Evolutionary conservation across 2,888 invertebrate species (phyloP).

Genomic region (Polyommatus icarus): DNA sequence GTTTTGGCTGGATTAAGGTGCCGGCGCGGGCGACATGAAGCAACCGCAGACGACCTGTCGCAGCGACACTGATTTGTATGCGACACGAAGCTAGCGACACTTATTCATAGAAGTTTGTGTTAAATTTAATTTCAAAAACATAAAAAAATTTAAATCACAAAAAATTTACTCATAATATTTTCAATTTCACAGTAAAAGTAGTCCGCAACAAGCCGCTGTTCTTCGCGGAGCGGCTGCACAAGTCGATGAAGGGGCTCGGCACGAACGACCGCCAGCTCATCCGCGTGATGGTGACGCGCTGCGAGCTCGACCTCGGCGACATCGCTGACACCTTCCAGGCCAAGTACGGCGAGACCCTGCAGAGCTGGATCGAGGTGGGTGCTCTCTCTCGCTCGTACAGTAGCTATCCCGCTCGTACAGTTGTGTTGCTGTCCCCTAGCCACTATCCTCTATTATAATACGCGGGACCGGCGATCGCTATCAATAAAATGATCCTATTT

Average conservation of each 20-base stretch:
- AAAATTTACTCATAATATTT: background rate
- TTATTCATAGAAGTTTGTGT: no score
- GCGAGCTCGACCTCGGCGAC: constrained; percentile 91
- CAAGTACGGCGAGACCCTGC: constrained; percentile 87
- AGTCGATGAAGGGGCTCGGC: constrained; percentile 94
- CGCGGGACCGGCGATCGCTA: no score
- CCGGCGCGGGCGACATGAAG: no score
- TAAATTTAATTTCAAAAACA: background rate
- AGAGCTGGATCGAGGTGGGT: constrained; percentile 87
- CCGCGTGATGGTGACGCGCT: constrained; percentile 90
- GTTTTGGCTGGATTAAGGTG: no score
- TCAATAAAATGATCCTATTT: no score
- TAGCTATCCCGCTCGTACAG: background rate
- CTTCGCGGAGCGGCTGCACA: constrained; percentile 92
- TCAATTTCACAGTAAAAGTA: constrained; percentile 82
- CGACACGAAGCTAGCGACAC: no score
- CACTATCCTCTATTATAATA: no score
- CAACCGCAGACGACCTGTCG: no score
- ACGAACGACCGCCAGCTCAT: constrained; percentile 93
- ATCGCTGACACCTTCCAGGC: constrained; percentile 89
- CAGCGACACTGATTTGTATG: no score
- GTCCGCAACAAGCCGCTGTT: constrained; percentile 89
- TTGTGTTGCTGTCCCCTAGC: no score
- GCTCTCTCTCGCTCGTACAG: background rate
- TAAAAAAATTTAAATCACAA: background rate